Percentiles rank a stretch among this genome's conserved stretches.
These are phyloP conservation scores for Stichodactyla mertensii DNA, from an alignment of 64 coral and sea anemone species.

Conservation along the genomic window DNA sequence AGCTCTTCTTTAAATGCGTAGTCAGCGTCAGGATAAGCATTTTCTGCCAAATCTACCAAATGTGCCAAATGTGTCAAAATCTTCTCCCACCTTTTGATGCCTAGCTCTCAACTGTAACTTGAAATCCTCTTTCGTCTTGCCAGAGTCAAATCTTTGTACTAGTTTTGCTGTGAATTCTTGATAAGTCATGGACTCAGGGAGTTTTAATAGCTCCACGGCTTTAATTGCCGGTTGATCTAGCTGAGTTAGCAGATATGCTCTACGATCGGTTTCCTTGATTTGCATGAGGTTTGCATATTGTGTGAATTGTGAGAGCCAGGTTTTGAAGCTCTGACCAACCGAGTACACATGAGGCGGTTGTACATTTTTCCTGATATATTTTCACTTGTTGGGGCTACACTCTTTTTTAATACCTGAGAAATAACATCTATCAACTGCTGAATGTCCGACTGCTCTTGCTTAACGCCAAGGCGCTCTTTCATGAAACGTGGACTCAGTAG, in stretches of 20 bases:
- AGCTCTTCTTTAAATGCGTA: constrained; percentile 15
- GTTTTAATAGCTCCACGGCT: constrained; percentile 30
- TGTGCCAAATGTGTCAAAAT: constrained; percentile 6
- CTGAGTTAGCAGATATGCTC: constrained; percentile 41
- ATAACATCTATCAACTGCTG: too few species aligned
- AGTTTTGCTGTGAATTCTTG: constrained; percentile 31
- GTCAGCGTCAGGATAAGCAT: too few species aligned
- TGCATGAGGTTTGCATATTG: constrained; percentile 41
- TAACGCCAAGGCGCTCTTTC: too few species aligned
- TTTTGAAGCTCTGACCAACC: constrained; percentile 29
- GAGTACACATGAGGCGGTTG: neutral
- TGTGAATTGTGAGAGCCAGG: constrained; percentile 25
- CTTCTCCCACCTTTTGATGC: constrained; percentile 25
- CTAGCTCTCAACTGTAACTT: constrained; percentile 20
- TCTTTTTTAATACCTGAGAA: too few species aligned
- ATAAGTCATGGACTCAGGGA: constrained; percentile 18
- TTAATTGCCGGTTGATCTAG: constrained; percentile 45
- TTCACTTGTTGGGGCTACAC: too few species aligned
- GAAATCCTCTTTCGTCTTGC: constrained; percentile 39
- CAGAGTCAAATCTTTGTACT: constrained; percentile 43
- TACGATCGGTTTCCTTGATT: constrained; percentile 3
- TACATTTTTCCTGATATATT: too few species aligned
- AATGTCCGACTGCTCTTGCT: too few species aligned
- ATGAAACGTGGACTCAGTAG: too few species aligned
- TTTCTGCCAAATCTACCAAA: neutral